Percentiles rank a stretch among this genome's conserved stretches.
phyloP scores from a whole-genome alignment of 1,140 invertebrate species.

The Notospermus geniculatus region DNA sequence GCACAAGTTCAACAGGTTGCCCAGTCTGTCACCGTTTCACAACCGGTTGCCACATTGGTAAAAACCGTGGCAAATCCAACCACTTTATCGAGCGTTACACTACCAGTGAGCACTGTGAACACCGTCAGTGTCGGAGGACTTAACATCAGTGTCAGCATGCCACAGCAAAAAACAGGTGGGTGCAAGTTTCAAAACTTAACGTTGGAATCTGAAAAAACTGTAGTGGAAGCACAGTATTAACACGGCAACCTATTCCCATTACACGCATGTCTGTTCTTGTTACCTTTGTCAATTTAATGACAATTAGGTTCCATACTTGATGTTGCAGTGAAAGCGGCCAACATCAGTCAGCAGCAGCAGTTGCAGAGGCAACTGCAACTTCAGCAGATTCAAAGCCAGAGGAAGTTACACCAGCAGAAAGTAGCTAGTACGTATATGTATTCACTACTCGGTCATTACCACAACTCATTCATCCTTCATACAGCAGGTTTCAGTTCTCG shows the following conservation, averaged over 20 bases:
- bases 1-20: conserved; percentile 59
- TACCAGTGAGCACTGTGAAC: conserved; percentile 30
- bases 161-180: conserved; percentile 23
- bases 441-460: too few relatives aligned
- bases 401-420: conserved; percentile 10
- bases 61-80: conserved; percentile 60
- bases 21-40: conserved; percentile 40
- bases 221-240: background rate
- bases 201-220: background rate
- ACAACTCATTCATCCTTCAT: background rate
- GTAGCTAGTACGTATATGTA: background rate
- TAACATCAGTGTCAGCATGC: conserved; percentile 32
- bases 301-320: background rate
- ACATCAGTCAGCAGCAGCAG: background rate
- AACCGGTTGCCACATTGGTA: conserved; percentile 62
- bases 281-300: background rate
- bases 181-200: background rate
- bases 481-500: background rate
- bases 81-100: conserved; percentile 34
- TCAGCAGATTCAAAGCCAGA: background rate
- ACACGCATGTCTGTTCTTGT: background rate
- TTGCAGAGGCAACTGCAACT: conserved; percentile 57
- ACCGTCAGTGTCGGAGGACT: conserved; percentile 20
- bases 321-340: background rate
- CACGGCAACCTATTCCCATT: background rate